A percentile compares a stretch with the other conserved stretches of the same genome.
Conservation (phyloP, 2,888 invertebrate genomes). For the Ormyrus labotus region DNA sequence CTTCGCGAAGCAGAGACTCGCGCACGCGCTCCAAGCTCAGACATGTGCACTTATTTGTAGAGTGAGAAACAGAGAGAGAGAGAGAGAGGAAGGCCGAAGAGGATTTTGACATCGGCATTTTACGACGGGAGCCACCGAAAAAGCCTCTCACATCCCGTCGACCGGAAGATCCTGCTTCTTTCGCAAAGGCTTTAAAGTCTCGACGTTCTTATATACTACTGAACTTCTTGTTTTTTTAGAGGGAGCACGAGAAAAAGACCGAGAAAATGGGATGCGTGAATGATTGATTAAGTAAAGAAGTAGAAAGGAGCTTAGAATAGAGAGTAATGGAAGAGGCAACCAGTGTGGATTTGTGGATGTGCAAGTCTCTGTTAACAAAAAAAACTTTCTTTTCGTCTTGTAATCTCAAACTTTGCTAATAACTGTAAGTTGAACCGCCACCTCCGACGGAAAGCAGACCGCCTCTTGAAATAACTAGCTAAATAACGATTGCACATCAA, state of each 20-base stretch:
- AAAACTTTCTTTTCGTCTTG: not conserved
- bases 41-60: slow-evolving; percentile 7
- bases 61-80: not conserved
- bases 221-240: slow-evolving; percentile 32
- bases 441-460: not conserved
- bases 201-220: slow-evolving; percentile 44
- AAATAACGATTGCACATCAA: no score
- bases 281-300: slow-evolving; percentile 26
- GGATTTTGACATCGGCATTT: slow-evolving; percentile 13
- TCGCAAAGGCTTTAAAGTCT: slow-evolving; percentile 34
- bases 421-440: not conserved
- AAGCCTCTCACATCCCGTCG: not conserved
- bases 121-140: not conserved
- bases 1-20: not conserved
- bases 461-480: not conserved
- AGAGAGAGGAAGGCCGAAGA: not conserved
- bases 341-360: not conserved
- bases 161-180: slow-evolving; percentile 43
- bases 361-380: slow-evolving; percentile 19
- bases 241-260: slow-evolving; percentile 19
- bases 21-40: not conserved
- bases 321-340: slow-evolving; percentile 2
- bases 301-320: slow-evolving; percentile 38
- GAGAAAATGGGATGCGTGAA: slow-evolving; percentile 32
- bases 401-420: not conserved